Base-by-base conservation (phyloP, 2,888 invertebrate genomes). In the Bugula neritina region DNA sequence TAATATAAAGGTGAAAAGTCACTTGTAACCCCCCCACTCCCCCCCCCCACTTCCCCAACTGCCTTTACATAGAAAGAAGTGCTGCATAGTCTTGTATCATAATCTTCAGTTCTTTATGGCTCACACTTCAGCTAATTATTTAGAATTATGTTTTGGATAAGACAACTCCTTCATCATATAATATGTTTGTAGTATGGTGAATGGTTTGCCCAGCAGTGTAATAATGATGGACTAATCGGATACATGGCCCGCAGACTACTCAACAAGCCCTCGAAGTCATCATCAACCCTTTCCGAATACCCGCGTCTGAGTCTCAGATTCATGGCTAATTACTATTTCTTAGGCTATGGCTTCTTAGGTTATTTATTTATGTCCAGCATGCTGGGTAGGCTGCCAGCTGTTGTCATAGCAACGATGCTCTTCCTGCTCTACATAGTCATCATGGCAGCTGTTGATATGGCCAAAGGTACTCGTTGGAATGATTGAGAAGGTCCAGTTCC, bases 281-380 rank as follows among this genome's bases (percentile, higher is more conserved):
- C 3, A 5, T 3, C 63, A 13, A 13, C 27, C 31, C 63, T 27
- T n/a, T n/a, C 21, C 63, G 31, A 27, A 31, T 76, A 73, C 72
- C 81, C 82, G 1, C 75, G 80, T 29, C 69, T 82, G 17, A 80
- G 79, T 72, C 75, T 82, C 31, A 87, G 92, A 55, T 84, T 87
- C 70, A 85, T 90, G 23, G 91, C 90, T 2, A 89, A 88, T 71
- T 88, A 90, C 76, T 86, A 86, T 54, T 87, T 88, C 72, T 80
- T 90, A 35, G 78, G 86, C 0, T 88, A 88, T 84, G 77, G 89
- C 35, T 79, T 83, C 1, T 72, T 89, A 0, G 87, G 89, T 69
- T 82, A 78, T 73, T 31, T 79, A 23, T 71, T 79, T 13, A 29
- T 78, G 34, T 73, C 74, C 52, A 73, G 76, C 27, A 79, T 79